These are phyloP conservation scores for Labroides dimidiatus DNA, from an alignment of 2,797 vertebrate genomes.

Conservation along the genomic window DNA sequence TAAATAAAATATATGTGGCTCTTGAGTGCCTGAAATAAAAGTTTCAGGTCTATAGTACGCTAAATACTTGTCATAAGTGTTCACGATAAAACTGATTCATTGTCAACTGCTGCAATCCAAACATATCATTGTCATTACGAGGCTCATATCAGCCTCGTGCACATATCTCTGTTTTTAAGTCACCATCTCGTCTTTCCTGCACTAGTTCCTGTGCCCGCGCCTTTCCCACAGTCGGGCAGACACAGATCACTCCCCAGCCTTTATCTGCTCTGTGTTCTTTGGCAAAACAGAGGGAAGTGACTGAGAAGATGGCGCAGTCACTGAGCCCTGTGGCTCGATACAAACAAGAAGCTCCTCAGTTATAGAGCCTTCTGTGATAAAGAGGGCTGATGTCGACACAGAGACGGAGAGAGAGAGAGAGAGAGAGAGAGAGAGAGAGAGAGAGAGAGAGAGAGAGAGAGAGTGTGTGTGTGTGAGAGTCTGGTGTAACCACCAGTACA, in stretches of 20 bases:
- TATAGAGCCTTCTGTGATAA: constrained; percentile 66
- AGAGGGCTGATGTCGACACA: constrained; percentile 46
- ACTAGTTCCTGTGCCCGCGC: constrained; percentile 76
- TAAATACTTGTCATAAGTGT: constrained; percentile 40
- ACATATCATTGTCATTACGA: constrained; percentile 60
- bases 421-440: too few relatives aligned
- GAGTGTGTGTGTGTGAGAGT: constrained; percentile 22
- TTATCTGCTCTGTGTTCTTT: constrained; percentile 90
- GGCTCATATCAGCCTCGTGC: constrained; percentile 57
- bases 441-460: too few relatives aligned
- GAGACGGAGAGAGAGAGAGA: constrained; percentile 28
- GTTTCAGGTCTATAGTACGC: neutral
- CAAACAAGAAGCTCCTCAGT: constrained; percentile 70
- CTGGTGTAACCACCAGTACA: constrained; percentile 54
- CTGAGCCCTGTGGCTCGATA: constrained; percentile 68
- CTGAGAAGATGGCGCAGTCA: constrained; percentile 84
- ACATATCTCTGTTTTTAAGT: constrained; percentile 71
- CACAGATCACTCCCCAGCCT: constrained; percentile 74
- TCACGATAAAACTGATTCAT: constrained; percentile 37
- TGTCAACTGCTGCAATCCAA: constrained; percentile 62
- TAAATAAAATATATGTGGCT: too few relatives aligned
- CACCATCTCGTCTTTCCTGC: constrained; percentile 76
- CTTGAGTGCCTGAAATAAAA: neutral
- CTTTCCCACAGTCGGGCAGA: constrained; percentile 88
- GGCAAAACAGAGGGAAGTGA: constrained; percentile 92